Evolutionary conservation across 2,113 vertebrate species (phyloP).

Genomic region (Puma concolor): DNA sequence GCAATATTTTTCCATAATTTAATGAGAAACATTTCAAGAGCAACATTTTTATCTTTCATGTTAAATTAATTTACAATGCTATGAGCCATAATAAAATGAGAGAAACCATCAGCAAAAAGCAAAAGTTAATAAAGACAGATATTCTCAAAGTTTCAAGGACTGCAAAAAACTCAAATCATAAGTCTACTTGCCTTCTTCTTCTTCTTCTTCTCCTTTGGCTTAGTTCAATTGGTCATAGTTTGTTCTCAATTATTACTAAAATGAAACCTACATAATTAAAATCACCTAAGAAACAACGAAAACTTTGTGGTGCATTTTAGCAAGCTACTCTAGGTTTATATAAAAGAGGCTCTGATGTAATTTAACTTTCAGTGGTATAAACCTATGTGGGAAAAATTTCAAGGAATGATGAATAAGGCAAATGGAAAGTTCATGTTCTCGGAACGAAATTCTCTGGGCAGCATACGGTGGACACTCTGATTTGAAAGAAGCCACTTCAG

Average conservation of each 20-base stretch:
- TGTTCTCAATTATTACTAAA: constrained; percentile 68
- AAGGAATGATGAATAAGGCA: constrained; percentile 52
- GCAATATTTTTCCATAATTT: constrained; percentile 85
- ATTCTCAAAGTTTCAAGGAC: constrained; percentile 79
- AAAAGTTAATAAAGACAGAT: constrained; percentile 86
- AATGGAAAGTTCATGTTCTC: not conserved
- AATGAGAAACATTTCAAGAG: constrained; percentile 87
- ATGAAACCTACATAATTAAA: constrained; percentile 70
- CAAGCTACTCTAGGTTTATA: constrained; percentile 41
- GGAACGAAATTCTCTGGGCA: constrained; percentile 46
- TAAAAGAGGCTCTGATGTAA: constrained; percentile 9
- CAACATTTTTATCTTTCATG: constrained; percentile 88
- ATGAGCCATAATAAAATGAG: constrained; percentile 85
- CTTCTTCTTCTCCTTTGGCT: constrained; percentile 52
- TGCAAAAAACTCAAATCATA: constrained; percentile 76
- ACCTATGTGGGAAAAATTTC: not conserved
- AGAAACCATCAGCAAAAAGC: constrained; percentile 82
- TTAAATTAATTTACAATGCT: constrained; percentile 88
- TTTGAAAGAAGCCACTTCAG: not conserved
- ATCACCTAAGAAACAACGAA: constrained; percentile 61
- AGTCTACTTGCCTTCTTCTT: constrained; percentile 65
- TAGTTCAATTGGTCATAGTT: constrained; percentile 71
- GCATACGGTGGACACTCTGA: not conserved
- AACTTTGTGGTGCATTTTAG: constrained; percentile 7
- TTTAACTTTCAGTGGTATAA: constrained; percentile 43